These are phyloP conservation scores for Daboia siamensis DNA, from an alignment of 2,113 vertebrate genomes.

Conservation along the genomic window DNA sequence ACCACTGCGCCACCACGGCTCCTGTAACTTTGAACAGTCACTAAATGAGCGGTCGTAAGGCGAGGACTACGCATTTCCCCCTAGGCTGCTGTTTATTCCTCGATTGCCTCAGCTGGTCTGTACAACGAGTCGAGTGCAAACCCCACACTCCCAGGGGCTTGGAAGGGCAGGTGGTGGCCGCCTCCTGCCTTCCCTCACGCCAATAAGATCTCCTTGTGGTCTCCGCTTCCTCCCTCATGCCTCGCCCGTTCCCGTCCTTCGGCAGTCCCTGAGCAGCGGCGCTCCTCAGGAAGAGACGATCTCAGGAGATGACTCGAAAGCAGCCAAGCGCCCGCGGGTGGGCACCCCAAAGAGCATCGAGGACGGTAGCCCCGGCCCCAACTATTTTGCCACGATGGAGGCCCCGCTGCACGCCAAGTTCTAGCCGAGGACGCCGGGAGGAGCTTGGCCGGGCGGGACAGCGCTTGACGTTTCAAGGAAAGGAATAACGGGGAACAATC, in stretches of 20 bases:
- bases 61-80: no score
- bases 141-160: background rate
- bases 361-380: slow-evolving; percentile 66
- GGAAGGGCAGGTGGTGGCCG: background rate
- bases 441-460: background rate
- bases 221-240: background rate
- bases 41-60: no score
- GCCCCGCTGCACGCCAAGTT: slow-evolving; percentile 64
- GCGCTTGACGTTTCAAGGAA: background rate
- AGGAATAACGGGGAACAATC: slow-evolving; percentile 7
- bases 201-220: background rate
- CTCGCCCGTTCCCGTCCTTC: slow-evolving; percentile 7
- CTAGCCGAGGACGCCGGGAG: background rate
- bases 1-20: no score
- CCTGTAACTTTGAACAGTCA: no score
- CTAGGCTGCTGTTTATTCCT: no score
- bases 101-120: background rate
- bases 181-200: background rate
- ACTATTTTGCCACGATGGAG: slow-evolving; percentile 85
- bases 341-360: slow-evolving; percentile 50
- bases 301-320: slow-evolving; percentile 74
- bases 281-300: slow-evolving; percentile 66
- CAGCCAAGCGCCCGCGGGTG: slow-evolving; percentile 85
- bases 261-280: slow-evolving; percentile 76
- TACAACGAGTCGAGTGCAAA: background rate